phyloP scores from a whole-genome alignment of 2,888 invertebrate genomes.

The Drosophila gaucha region DNA sequence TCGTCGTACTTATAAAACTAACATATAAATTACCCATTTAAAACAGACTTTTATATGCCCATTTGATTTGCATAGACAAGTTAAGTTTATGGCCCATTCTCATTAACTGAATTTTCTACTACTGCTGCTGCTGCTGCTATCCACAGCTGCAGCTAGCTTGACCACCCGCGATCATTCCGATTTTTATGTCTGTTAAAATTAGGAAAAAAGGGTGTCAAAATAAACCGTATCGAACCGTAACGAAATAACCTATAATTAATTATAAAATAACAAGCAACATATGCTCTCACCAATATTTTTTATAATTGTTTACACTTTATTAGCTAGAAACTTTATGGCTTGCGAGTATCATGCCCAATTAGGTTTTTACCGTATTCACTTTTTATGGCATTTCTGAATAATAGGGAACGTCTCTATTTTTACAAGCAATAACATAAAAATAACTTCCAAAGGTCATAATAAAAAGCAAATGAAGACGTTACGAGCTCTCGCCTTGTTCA shows the following conservation, averaged over 20 bases:
- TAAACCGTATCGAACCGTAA: constrained; percentile 4
- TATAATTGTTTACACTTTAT: not conserved
- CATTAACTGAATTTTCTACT: constrained; percentile 19
- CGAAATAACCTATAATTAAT: constrained; percentile 3
- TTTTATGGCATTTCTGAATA: constrained; percentile 2
- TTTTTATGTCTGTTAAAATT: not conserved
- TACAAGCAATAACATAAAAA: not conserved
- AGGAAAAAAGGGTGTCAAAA: not conserved
- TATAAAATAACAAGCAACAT: constrained; percentile 2
- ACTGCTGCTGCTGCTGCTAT: too few species aligned
- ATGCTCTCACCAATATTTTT: not conserved
- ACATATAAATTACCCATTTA: constrained; percentile 31
- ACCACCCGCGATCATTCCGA: constrained; percentile 25
- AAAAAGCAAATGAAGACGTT: not conserved
- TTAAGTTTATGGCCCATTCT: constrained; percentile 44
- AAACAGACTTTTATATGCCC: constrained; percentile 34
- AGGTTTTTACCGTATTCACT: not conserved
- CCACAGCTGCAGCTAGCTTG: constrained; percentile 18
- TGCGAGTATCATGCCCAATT: constrained; percentile 2
- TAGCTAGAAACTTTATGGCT: constrained; percentile 1
- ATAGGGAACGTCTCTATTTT: not conserved
- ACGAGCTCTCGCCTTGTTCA: not conserved
- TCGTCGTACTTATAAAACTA: constrained; percentile 13
- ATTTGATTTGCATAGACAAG: constrained; percentile 47
- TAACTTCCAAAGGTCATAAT: not conserved